Base-by-base conservation (phyloP, 2,113 vertebrate species). In the Cyphomyrus plagiostoma region DNA sequence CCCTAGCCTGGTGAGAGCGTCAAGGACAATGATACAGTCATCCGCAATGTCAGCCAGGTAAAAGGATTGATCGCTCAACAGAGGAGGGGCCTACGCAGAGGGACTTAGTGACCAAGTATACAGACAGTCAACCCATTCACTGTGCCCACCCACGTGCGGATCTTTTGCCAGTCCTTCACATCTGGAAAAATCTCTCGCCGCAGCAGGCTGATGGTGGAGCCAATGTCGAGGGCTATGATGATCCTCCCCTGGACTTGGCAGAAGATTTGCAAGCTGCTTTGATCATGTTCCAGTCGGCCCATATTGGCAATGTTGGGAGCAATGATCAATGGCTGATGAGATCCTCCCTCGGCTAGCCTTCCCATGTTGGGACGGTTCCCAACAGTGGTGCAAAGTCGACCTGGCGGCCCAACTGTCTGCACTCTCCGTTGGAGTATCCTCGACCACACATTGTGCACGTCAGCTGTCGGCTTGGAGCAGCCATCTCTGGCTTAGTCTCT, bases 201-300 rank as follows among this genome's bases (percentile, higher is more conserved):
- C 74, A 80, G 74, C 74, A 80, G 74, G 74, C 74, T 80, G 62
- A 80, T 80, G 35, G 74, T 80, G 17, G 74, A 80, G 74, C 35
- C 74, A 80, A 80, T 80, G 74, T 39, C 35, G 74, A 80, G 74
- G 74, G 74, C 30, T 80, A 80, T 80, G 74, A 80, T 80, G 74
- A 80, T 80, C 74, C 74, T 80, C 74, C 74, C 74, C 74, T 80
- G 74, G 74, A 80, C 30, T 80, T 80, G 74, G 74, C 74, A 80
- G 13, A 80, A 39, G 74, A 80, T 80, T 80, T 80, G 74, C 74
- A 80, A 42, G 74, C 35, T 80, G 74, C 74, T 80, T 80, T 80
- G 74, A 80, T 80, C 74, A 80, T 35, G 74, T 80, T 80, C 74
- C 74, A 80, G 74, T 80, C 74, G 74, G 74, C 74, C 35, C 74